Percentiles rank a stretch among this genome's conserved stretches.
These are phyloP conservation scores for Monodelphis domestica DNA, from an alignment of 2,797 vertebrate genomes.

Conservation along the genomic window DNA sequence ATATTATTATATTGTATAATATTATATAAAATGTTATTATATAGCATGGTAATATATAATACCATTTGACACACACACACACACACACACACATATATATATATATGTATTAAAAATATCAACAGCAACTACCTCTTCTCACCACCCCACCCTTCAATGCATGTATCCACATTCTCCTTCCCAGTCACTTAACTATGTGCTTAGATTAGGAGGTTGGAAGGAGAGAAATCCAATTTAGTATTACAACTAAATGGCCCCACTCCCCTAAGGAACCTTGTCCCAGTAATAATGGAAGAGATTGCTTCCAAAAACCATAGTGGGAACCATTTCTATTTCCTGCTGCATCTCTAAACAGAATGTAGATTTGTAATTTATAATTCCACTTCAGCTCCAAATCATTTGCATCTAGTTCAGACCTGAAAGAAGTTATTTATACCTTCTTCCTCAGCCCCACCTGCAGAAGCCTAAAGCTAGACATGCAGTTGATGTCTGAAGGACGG, in stretches of 20 bases:
- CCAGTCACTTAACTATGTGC: neutral
- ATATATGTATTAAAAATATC: too few species aligned
- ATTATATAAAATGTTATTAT: too few species aligned
- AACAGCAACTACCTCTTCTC: neutral
- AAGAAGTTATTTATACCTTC: constrained; percentile 3
- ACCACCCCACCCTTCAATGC: neutral
- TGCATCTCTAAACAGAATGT: neutral
- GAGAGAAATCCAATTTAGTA: neutral
- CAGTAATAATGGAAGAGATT: neutral
- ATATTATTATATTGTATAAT: too few species aligned
- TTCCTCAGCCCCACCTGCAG: neutral
- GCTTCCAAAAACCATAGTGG: neutral
- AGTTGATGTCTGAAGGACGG: neutral
- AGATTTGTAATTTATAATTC: neutral
- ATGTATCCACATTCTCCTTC: neutral
- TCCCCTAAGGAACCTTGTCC: neutral
- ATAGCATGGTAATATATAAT: too few species aligned
- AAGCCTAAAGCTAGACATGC: neutral
- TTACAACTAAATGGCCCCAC: neutral
- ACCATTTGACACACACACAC: neutral
- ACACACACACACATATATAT: too few species aligned
- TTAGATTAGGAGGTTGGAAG: neutral
- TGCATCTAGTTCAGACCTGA: neutral
- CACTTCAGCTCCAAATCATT: neutral
- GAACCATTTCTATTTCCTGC: neutral